Percentiles rank a stretch among this genome's conserved stretches.
Evolutionary conservation across 2,113 vertebrate species (phyloP).

Genomic region (Illadopsis cleaveri): DNA sequence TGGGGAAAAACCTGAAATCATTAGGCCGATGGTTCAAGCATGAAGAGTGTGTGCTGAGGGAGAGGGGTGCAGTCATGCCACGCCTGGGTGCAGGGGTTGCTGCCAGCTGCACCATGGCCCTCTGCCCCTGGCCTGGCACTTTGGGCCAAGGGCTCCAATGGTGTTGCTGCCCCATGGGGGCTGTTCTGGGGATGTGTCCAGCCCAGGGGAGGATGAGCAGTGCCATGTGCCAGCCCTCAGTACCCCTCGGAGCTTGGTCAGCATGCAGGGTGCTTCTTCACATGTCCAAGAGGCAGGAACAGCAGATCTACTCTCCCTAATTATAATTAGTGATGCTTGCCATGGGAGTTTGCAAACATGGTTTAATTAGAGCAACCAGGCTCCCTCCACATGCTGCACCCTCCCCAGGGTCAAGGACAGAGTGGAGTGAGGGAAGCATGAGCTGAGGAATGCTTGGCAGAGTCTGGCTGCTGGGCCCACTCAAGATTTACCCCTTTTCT

Average conservation of each 20-base stretch:
- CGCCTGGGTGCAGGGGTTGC: background rate
- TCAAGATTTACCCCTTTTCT: background rate
- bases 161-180: accelerated
- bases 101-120: background rate
- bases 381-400: background rate
- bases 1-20: conserved; percentile 28
- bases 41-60: background rate
- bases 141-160: accelerated
- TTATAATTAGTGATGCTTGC: conserved; percentile 57
- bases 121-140: background rate
- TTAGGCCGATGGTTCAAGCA: conserved; percentile 46
- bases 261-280: conserved; percentile 19
- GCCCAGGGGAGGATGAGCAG: background rate
- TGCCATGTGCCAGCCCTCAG: background rate
- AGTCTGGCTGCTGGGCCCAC: background rate
- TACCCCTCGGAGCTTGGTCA: background rate
- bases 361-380: conserved; percentile 45
- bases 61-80: background rate
- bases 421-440: background rate
- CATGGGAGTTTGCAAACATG: conserved; percentile 53
- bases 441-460: background rate
- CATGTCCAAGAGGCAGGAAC: background rate
- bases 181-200: background rate
- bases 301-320: conserved; percentile 35
- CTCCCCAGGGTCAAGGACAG: conserved; percentile 28